A percentile compares a stretch with the other conserved stretches of the same genome.
Conservation (phyloP, 2,888 invertebrate species). For the Noctua janthe region DNA sequence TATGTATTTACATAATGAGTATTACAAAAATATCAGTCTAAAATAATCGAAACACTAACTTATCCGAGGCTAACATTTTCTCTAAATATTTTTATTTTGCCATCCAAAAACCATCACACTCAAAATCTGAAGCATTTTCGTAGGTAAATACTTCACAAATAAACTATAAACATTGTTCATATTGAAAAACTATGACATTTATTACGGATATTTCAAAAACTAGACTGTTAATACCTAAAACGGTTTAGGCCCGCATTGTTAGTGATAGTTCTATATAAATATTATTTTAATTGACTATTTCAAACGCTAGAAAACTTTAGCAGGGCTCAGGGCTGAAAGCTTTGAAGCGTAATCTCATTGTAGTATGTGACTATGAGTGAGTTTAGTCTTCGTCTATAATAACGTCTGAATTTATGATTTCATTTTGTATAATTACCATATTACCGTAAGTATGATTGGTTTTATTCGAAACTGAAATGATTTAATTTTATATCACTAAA, state of each 20-base stretch:
- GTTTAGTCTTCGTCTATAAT: slow-evolving; percentile 20
- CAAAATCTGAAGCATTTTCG: slow-evolving; percentile 54
- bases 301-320: slow-evolving; percentile 88
- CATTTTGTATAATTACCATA: neutral
- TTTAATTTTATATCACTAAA: slow-evolving; percentile 3
- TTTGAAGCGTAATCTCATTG: slow-evolving; percentile 81
- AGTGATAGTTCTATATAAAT: slow-evolving; percentile 59
- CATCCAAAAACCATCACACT: neutral
- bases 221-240: slow-evolving; percentile 58
- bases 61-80: neutral
- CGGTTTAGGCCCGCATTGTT: slow-evolving; percentile 76
- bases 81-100: neutral
- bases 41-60: slow-evolving; percentile 35
- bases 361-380: slow-evolving; percentile 72
- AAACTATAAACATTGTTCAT: slow-evolving; percentile 20
- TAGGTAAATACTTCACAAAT: slow-evolving; percentile 18
- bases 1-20: slow-evolving; percentile 62
- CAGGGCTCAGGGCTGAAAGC: slow-evolving; percentile 88
- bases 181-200: slow-evolving; percentile 37
- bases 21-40: slow-evolving; percentile 55
- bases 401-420: slow-evolving; percentile 1
- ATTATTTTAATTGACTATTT: slow-evolving; percentile 81
- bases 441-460: neutral
- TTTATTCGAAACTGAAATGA: slow-evolving; percentile 10
- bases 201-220: slow-evolving; percentile 43